Percentiles rank a stretch among this genome's conserved stretches.
These are phyloP conservation scores for Halichoeres trimaculatus DNA, from an alignment of 2,113 vertebrate species.

Conservation along the genomic window DNA sequence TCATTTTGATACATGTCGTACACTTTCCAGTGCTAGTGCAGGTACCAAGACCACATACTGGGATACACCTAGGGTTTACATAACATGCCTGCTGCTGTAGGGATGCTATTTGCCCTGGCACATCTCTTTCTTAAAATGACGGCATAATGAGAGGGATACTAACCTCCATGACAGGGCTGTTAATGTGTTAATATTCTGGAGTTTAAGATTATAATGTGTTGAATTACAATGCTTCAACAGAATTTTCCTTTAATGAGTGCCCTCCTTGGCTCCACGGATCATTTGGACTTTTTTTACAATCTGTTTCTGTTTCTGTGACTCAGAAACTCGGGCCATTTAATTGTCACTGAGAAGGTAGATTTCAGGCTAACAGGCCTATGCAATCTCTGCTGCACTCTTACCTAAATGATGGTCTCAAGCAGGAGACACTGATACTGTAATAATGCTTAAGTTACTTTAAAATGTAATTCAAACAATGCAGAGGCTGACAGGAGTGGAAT, in stretches of 20 bases:
- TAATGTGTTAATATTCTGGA: no score
- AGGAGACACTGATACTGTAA: constrained; percentile 31
- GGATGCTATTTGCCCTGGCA: no score
- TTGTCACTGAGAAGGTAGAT: constrained; percentile 44
- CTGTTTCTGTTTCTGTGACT: constrained; percentile 30
- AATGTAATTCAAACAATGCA: constrained; percentile 30
- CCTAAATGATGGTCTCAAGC: constrained; percentile 59
- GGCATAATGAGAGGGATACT: no score
- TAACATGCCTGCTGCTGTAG: no score
- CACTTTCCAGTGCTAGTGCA: no score
- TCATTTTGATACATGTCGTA: not conserved
- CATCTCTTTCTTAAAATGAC: no score
- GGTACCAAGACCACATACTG: no score
- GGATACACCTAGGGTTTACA: no score
- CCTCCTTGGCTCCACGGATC: constrained; percentile 12
- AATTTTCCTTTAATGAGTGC: constrained; percentile 33
- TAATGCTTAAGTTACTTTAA: constrained; percentile 50
- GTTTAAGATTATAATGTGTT: constrained; percentile 25
- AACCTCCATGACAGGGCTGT: not conserved
- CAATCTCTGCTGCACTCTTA: constrained; percentile 54
- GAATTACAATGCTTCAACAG: constrained; percentile 8
- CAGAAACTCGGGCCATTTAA: constrained; percentile 49
- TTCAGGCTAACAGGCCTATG: constrained; percentile 61
- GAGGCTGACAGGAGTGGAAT: constrained; percentile 37
- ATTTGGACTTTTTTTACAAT: constrained; percentile 38